Evolutionary conservation across 2,113 vertebrate genomes (phyloP).

Genomic region (Vidua chalybeata): DNA sequence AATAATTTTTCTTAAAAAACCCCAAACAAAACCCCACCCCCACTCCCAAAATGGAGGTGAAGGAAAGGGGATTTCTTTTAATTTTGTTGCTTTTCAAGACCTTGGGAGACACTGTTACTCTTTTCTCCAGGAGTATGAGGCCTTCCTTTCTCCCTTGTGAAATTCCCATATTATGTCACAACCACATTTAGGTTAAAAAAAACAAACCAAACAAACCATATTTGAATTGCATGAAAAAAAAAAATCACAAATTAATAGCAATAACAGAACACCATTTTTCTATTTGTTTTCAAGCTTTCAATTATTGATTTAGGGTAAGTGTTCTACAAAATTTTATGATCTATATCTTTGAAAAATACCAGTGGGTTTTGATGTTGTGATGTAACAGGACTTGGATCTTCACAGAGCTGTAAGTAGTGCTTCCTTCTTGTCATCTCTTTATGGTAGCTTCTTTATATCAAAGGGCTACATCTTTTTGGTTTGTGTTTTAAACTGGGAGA

Average conservation of each 20-base stretch:
- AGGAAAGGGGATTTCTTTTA: not conserved
- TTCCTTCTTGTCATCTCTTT: not conserved
- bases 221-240: not conserved
- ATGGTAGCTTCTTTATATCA: not conserved
- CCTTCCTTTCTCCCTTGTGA: not conserved
- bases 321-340: not conserved
- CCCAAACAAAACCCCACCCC: rapidly evolving
- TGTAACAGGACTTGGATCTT: not conserved
- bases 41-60: not conserved
- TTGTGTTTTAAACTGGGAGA: not conserved
- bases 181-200: not conserved
- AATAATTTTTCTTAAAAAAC: not conserved
- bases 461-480: not conserved
- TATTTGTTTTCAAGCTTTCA: not conserved
- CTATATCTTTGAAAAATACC: not conserved
- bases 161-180: not conserved
- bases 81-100: not conserved
- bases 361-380: not conserved
- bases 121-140: rapidly evolving
- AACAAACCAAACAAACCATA: not conserved
- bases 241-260: not conserved
- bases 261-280: not conserved
- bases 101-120: not conserved
- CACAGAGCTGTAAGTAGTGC: not conserved
- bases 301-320: not conserved